Base-by-base conservation (phyloP, 1,140 invertebrate species). In the Drosophila jambulina region DNA sequence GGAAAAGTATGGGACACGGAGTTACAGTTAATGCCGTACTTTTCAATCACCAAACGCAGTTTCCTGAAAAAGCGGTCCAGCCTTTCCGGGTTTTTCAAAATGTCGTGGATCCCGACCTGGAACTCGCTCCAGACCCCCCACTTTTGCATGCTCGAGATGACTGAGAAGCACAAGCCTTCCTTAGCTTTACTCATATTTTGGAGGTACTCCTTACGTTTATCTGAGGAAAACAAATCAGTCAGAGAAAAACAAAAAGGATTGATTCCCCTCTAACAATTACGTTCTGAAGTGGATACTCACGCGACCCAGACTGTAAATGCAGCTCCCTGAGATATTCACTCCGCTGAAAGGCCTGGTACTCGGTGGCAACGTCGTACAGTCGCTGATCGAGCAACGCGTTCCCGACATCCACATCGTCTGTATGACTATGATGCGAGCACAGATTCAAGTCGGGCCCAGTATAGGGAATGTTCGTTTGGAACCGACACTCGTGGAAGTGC, bases 121-220 rank as follows among this genome's bases (percentile, higher is more conserved):
- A 43, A 1, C 5, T 46, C 51, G 32, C 62, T 27, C 63, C 62
- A 80, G 13, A 80, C 58, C 0, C 38, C 54, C 79, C 83, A 87
- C 19, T 74, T 48, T 4, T 48, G 51, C 80, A 87, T 80, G 32
- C 64, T 79, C 0, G 49, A 9, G 8, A 74, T 67, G 15, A 87
- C 68, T 23, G 82, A 64, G 4, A 54, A 13, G n/a, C 83, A 87
- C 36, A 87, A 87, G 5, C 51, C 25, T 2, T 23, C 15, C 4
- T 40, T 42, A 0, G 23, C 8, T 0, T 32, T 12, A 7, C 9
- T 9, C 0, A 36, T 36, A 1, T 36, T 36, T 36, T 4, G 21
- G 0, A 63, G n/a, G 10, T 48, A 57, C 7, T 34, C 17, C 3
- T 42, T 48, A 0, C 27, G 23, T 45, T 82, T 75, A 17, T 59